Base-by-base conservation (phyloP, 1,140 invertebrate species). In the Phocides pigmalion region DNA sequence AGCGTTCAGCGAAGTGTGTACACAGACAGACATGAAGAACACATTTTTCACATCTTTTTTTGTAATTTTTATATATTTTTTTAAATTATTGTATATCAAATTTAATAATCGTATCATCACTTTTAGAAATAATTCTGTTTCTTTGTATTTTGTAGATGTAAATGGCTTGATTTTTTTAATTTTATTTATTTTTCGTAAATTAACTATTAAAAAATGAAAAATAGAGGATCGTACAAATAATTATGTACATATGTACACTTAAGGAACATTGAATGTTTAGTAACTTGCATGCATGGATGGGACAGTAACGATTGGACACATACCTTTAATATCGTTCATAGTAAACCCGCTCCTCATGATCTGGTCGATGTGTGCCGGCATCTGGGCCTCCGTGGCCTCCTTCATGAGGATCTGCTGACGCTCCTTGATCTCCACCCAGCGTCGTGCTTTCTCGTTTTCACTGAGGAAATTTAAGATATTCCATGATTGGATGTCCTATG, bases 261-360 rank as follows among this genome's bases (percentile, higher is more conserved):
- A 12, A 16, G 53, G 17, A 44, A 22, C 22, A 22, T 12, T 35
- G 4, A 35, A 2, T 11, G 19, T 35, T 56, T 59, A 46, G 54
- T 59, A 22, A 58, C 56, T 47, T 61, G 9, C 56, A 61, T 47
- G 56, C 56, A 15, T 37, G 2, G 15, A 2, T 49, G 5, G 12
- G 6, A 12, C 1, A 35, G 0, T 35, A 35, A n/a, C 1, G n/a
- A 8, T 35, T 28, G n/a, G n/a, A n/a, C n/a, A n/a, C 42, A 37
- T 68, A 96, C 96, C 97, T 95, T 98, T 98, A 41, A 98, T 97
- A 79, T 98, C 97, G 72, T 95, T 98, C 95, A 98, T 98, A 19
- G 96, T 97, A 81, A 98, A 98, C 5, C 97, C 97, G 62, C 97
- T 97, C 70, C 96, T 95, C 94, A 98, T 97, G 64, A 98, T 98